phyloP scores from a whole-genome alignment of 2,888 invertebrate species.

The Pollenia angustigena region DNA sequence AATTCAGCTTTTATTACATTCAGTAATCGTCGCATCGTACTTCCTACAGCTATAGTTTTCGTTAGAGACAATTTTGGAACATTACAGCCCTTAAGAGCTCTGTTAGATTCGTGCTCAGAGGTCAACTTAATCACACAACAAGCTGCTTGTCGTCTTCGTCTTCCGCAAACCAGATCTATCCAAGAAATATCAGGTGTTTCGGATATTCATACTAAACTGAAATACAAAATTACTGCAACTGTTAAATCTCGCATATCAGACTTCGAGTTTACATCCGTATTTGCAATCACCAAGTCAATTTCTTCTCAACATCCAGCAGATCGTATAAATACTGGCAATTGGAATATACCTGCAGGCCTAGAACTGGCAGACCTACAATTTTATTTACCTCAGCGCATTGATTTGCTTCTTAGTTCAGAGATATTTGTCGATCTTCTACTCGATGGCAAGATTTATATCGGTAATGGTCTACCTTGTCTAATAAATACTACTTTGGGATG shows the following conservation, averaged over 20 bases:
- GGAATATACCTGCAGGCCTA: slow-evolving; percentile 1
- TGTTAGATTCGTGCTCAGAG: neutral
- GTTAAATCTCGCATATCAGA: slow-evolving; percentile 15
- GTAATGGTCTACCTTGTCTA: slow-evolving; percentile 34
- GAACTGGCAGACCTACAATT: slow-evolving; percentile 43
- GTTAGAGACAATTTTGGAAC: neutral
- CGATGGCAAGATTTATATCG: slow-evolving; percentile 46
- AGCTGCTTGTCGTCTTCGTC: slow-evolving; percentile 8
- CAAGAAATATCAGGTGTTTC: slow-evolving; percentile 34
- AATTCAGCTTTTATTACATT: no score
- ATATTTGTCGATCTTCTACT: neutral
- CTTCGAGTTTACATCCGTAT: slow-evolving; percentile 30
- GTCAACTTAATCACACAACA: neutral
- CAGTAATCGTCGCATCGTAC: neutral
- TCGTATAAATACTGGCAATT: neutral
- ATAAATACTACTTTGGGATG: slow-evolving; percentile 53
- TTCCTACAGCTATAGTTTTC: neutral
- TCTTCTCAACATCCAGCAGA: slow-evolving; percentile 13
- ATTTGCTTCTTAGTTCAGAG: slow-evolving; percentile 48
- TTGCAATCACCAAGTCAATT: slow-evolving; percentile 38
- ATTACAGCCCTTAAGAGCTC: neutral
- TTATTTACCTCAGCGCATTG: slow-evolving; percentile 50
- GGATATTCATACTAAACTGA: slow-evolving; percentile 30
- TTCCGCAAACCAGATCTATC: neutral
- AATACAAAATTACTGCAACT: slow-evolving; percentile 4